Conservation (phyloP, 2,888 invertebrate genomes). For the Drosophila putrida region DNA sequence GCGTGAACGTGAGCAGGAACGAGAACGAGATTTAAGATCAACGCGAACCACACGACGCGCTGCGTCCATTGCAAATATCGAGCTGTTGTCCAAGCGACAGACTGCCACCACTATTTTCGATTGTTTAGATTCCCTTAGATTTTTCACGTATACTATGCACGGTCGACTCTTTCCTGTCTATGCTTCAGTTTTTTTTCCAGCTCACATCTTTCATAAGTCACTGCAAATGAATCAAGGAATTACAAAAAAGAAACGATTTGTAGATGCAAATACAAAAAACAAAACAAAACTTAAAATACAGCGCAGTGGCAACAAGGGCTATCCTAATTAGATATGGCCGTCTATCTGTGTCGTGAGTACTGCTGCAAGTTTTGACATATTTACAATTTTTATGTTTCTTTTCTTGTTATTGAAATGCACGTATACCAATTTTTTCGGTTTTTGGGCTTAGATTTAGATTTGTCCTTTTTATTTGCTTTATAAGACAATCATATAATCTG, state of each 20-base stretch:
- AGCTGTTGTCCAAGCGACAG: slow-evolving; percentile 6
- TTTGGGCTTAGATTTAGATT: no score
- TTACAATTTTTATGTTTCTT: no score
- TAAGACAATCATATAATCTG: background rate
- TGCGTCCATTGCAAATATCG: slow-evolving; percentile 31
- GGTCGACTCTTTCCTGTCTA: slow-evolving; percentile 80
- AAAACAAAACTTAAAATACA: slow-evolving; percentile 35
- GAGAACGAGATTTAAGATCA: slow-evolving; percentile 5
- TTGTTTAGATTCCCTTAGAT: slow-evolving; percentile 64
- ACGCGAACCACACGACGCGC: slow-evolving; percentile 36
- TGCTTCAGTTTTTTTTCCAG: slow-evolving; percentile 75
- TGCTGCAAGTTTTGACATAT: background rate
- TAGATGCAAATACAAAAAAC: slow-evolving; percentile 36
- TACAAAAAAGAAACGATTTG: slow-evolving; percentile 4
- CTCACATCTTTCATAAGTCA: slow-evolving; percentile 82
- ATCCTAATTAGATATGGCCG: slow-evolving; percentile 37
- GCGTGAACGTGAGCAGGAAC: slow-evolving; percentile 6
- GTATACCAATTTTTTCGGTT: no score
- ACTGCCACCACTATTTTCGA: no score
- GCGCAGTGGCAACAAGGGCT: slow-evolving; percentile 42
- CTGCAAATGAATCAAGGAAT: slow-evolving; percentile 38
- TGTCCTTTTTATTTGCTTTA: no score
- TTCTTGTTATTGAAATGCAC: no score
- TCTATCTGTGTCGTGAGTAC: slow-evolving; percentile 15
- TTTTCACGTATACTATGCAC: slow-evolving; percentile 83